A percentile compares a stretch with the other conserved stretches of the same genome.
Conservation (phyloP, 2,113 vertebrate genomes). For the Canis aureus region DNA sequence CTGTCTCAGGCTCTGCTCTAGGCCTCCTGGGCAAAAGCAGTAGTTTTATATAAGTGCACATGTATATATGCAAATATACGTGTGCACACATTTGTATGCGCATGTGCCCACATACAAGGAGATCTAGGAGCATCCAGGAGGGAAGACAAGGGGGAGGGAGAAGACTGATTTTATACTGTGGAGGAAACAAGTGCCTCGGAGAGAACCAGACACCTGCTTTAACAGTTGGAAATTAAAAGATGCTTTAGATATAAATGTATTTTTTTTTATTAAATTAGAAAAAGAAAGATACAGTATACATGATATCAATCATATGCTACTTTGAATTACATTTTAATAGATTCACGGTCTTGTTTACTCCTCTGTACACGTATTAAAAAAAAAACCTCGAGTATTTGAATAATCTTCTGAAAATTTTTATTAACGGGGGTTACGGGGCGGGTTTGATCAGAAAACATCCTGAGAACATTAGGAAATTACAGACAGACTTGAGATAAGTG, state of each 20-base stretch:
- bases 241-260: constrained; percentile 62
- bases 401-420: constrained; percentile 84
- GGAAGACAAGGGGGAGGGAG: neutral
- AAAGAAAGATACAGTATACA: constrained; percentile 79
- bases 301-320: constrained; percentile 59
- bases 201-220: neutral
- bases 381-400: constrained; percentile 74
- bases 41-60: neutral
- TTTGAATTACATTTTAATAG: constrained; percentile 76
- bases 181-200: neutral
- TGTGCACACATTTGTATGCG: fast-evolving
- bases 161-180: neutral
- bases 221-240: constrained; percentile 69
- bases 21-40: too few species aligned
- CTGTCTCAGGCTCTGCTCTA: neutral
- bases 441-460: constrained; percentile 77
- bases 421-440: constrained; percentile 82
- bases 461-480: constrained; percentile 86
- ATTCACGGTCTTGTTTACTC: neutral
- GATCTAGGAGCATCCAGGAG: neutral
- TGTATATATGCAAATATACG: neutral
- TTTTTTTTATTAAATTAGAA: constrained; percentile 83
- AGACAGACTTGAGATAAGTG: constrained; percentile 82
- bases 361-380: constrained; percentile 67
- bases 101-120: fast-evolving